phyloP scores from a whole-genome alignment of 1,140 invertebrate genomes.

The Cydia splendana region DNA sequence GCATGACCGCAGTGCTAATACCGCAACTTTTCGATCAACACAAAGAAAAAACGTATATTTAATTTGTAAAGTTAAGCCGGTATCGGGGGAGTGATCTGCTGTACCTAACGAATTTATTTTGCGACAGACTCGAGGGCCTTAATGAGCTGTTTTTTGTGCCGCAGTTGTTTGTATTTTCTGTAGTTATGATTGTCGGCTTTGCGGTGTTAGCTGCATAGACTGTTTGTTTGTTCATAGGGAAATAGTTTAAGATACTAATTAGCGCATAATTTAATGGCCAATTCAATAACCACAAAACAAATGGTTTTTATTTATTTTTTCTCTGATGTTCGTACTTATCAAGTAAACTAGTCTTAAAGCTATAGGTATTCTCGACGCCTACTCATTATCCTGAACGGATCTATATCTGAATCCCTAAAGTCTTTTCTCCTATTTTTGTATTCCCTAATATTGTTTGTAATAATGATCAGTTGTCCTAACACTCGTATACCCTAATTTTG shows the following conservation, averaged over 20 bases:
- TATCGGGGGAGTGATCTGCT: slow-evolving; percentile 40
- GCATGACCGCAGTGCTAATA: slow-evolving; percentile 45
- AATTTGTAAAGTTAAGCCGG: slow-evolving; percentile 56
- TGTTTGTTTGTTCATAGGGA: not conserved
- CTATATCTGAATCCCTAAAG: too few species aligned
- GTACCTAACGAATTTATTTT: slow-evolving; percentile 35
- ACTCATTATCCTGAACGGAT: too few species aligned
- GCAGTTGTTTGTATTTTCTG: slow-evolving; percentile 17
- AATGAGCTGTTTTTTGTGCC: slow-evolving; percentile 30
- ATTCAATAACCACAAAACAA: not conserved
- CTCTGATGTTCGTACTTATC: too few species aligned
- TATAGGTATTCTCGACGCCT: too few species aligned
- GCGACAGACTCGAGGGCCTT: slow-evolving; percentile 18
- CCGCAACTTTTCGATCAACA: slow-evolving; percentile 42
- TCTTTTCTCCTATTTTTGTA: too few species aligned
- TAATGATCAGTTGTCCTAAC: too few species aligned
- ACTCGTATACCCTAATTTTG: too few species aligned
- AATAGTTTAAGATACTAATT: not conserved
- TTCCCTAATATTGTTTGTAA: too few species aligned
- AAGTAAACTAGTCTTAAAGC: too few species aligned
- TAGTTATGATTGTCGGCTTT: slow-evolving; percentile 11
- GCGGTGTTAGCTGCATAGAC: not conserved
- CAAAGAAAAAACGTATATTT: slow-evolving; percentile 67
- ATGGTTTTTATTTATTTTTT: too few species aligned
- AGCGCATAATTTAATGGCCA: not conserved